Evolutionary conservation across 2,113 vertebrate species (phyloP).

Genomic region (Diadophis punctatus): DNA sequence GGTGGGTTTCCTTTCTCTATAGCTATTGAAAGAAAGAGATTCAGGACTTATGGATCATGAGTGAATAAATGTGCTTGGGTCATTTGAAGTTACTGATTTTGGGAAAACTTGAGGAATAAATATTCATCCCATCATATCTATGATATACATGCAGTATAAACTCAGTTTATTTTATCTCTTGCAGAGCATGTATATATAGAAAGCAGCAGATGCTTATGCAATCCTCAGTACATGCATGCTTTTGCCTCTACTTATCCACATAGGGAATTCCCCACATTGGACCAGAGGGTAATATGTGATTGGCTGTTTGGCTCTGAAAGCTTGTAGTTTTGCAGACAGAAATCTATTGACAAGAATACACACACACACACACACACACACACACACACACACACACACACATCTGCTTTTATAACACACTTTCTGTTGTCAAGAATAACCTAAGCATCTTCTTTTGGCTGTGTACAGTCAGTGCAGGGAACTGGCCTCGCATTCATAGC

Average conservation of each 20-base stretch:
- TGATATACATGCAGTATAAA: background rate
- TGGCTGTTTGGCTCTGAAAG: background rate
- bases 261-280: background rate
- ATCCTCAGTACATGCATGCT: background rate
- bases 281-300: background rate
- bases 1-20: background rate
- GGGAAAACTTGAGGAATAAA: background rate
- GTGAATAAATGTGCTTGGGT: background rate
- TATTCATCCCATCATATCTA: background rate
- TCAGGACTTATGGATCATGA: background rate
- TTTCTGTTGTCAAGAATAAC: constrained; percentile 2
- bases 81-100: background rate
- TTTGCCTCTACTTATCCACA: background rate
- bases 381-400: background rate
- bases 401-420: background rate
- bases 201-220: background rate
- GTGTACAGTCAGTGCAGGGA: constrained; percentile 88
- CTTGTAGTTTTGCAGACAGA: background rate
- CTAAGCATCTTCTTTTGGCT: background rate
- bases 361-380: no score
- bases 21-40: background rate
- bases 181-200: background rate
- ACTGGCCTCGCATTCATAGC: constrained; percentile 98
- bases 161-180: background rate
- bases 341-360: background rate